Evolutionary conservation across 2,113 vertebrate genomes (phyloP).

Genomic region (Peromyscus leucopus): DNA sequence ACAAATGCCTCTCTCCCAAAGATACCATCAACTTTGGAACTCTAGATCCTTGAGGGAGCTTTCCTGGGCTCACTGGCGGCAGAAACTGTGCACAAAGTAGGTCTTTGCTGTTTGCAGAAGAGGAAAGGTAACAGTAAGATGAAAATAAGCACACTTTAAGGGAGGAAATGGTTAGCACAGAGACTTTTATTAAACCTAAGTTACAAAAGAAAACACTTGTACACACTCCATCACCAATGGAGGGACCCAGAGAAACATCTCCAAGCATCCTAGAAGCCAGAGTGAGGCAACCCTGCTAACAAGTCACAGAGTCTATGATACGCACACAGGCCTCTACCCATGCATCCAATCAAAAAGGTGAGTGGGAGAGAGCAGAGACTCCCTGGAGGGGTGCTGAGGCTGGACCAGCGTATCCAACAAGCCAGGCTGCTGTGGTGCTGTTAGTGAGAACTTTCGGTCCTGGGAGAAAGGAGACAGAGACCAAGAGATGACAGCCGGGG

Average conservation of each 20-base stretch:
- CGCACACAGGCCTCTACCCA: background rate
- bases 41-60: background rate
- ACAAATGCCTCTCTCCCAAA: background rate
- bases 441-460: background rate
- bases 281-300: background rate
- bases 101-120: background rate
- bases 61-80: background rate
- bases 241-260: background rate
- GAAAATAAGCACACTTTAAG: background rate
- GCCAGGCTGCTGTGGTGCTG: background rate
- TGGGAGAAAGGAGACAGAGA: background rate
- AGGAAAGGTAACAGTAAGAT: background rate
- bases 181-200: background rate
- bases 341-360: background rate
- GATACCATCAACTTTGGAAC: background rate
- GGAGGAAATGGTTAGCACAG: background rate
- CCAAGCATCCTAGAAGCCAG: background rate
- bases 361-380: background rate
- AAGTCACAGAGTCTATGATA: background rate
- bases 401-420: background rate
- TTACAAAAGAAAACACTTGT: background rate
- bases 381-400: no score
- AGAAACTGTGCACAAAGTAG: background rate
- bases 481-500: background rate
- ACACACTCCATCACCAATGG: background rate